Percentiles rank a stretch among this genome's conserved stretches.
Evolutionary conservation across 2,113 vertebrate species (phyloP).

Genomic region (Menura novaehollandiae): DNA sequence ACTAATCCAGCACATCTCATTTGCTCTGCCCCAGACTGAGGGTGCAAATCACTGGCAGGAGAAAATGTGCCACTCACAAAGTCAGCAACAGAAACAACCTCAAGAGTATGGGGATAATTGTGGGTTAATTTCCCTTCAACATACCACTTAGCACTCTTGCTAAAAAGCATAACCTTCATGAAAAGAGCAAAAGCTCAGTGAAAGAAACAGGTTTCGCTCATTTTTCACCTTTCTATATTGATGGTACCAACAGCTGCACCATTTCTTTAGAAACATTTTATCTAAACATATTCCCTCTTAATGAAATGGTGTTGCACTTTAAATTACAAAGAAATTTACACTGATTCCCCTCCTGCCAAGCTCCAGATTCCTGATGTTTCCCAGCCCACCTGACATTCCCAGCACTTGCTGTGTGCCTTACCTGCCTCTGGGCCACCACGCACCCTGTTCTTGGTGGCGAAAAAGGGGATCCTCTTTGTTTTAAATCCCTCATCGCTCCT

Average conservation of each 20-base stretch:
- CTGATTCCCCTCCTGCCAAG: not conserved
- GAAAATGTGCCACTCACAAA: not conserved
- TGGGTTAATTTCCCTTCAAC: not conserved
- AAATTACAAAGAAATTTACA: not conserved
- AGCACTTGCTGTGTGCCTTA: not conserved
- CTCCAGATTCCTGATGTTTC: not conserved
- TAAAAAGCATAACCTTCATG: not conserved
- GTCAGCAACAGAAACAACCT: not conserved
- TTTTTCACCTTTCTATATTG: not conserved
- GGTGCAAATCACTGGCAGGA: not conserved
- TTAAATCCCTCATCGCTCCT: slow-evolving; percentile 83
- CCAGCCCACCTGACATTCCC: not conserved
- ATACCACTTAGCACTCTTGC: not conserved
- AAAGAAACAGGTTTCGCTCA: not conserved
- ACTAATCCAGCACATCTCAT: not conserved
- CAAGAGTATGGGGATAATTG: not conserved
- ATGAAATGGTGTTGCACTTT: not conserved
- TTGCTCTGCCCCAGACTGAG: not conserved
- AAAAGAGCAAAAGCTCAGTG: not conserved
- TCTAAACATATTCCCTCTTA: not conserved
- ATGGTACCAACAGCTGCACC: not conserved
- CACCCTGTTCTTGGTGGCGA: slow-evolving; percentile 82
- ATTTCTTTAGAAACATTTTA: not conserved
- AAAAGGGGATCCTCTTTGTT: slow-evolving; percentile 83
- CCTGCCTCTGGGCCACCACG: slow-evolving; percentile 84